Base-by-base conservation (phyloP, 2,888 invertebrate species). In the Neoaliturus tenellus region DNA sequence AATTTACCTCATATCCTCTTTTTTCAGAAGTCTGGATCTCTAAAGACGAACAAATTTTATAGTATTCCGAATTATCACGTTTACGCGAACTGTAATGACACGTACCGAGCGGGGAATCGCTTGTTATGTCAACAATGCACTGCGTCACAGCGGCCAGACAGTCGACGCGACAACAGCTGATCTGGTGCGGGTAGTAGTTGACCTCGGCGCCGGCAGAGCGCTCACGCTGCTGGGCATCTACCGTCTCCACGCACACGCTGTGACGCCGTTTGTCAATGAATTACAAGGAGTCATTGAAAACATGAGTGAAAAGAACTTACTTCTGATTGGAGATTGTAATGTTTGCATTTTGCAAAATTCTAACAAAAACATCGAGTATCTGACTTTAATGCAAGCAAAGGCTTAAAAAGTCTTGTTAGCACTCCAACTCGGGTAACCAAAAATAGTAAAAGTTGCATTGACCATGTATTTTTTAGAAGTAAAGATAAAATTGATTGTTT, bases 21-120 rank as follows among this genome's bases (percentile, higher is more conserved):
- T 25, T 78, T 2, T 44, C 78, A 12, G 44, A 78, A 44, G 41
- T 78, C 20, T 78, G 78, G 78, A 78, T 78, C 31, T 31, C 44
- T 14, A 31, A 48, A 14, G 4, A 25, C 20, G 80, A 80, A 31
- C 23, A n/a, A 48, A 3, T 25, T 51, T 23, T 80, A 80, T 51
- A 51, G 28, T 0, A 51, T 80, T 25, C 44, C 31, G 28, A 48
- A 28, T 25, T 80, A 48, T 31, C 39, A 48, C 33, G 3, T 12
- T 28, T 48, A 80, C 25, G 80, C 80, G 17, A 33, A 33, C 33
- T 48, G 80, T 31, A 80, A 80, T 25, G 51, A 80, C 31, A 48
- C 48, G 4, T 51, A 80, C 17, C 44, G 51, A 12, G 23, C 51
- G 33, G 80, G 48, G 80, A 12, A 55, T 51, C 1, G 44, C 51